Conservation (phyloP, 2,888 invertebrate species). For the Penaeus monodon region DNA sequence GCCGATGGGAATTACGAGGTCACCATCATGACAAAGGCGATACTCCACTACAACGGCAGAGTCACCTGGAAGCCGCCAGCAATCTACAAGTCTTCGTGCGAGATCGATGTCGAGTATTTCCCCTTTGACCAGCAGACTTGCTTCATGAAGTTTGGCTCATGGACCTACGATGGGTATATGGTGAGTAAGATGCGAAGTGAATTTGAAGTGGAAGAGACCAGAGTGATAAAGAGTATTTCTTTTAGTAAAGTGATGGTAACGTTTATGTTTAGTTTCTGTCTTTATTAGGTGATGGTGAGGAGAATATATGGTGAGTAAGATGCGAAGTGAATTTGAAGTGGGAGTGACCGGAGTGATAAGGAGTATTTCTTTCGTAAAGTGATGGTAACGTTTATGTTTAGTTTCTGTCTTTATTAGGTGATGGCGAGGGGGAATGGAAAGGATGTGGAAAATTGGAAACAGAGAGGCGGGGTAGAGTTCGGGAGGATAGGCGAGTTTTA, state of each 20-base stretch:
- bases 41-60: slow-evolving; percentile 90
- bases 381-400: background rate
- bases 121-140: slow-evolving; percentile 95
- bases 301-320: slow-evolving; percentile 84
- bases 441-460: background rate
- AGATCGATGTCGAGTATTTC: slow-evolving; percentile 94
- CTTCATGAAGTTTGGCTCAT: slow-evolving; percentile 94
- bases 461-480: too few species aligned
- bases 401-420: too few species aligned
- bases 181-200: slow-evolving; percentile 73
- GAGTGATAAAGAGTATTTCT: too few species aligned
- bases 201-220: too few species aligned
- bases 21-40: slow-evolving; percentile 97
- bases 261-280: background rate
- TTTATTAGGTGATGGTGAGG: too few species aligned
- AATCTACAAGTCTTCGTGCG: slow-evolving; percentile 97
- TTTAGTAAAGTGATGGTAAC: background rate
- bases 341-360: too few species aligned
- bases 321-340: too few species aligned
- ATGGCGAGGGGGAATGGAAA: too few species aligned
- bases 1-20: slow-evolving; percentile 98
- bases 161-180: slow-evolving; percentile 96
- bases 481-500: too few species aligned
- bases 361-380: too few species aligned
- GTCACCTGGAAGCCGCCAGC: slow-evolving; percentile 98